Evolutionary conservation across 2,113 vertebrate genomes (phyloP).

Genomic region (Pterocles gutturalis): DNA sequence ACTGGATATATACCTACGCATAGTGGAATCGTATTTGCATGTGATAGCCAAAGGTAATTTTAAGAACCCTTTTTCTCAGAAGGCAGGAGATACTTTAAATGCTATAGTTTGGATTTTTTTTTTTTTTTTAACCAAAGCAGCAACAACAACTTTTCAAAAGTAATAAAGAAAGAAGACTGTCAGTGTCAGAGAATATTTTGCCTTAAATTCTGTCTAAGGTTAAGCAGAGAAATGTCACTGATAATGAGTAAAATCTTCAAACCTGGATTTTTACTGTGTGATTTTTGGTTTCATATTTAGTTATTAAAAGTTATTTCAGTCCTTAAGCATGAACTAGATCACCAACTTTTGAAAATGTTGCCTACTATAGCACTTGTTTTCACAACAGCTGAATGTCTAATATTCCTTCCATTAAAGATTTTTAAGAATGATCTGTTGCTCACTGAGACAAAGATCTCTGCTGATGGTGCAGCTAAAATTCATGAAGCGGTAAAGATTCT

Average conservation of each 20-base stretch:
- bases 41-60: neutral
- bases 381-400: neutral
- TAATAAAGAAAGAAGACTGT: neutral
- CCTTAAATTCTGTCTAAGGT: neutral
- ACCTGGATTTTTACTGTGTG: neutral
- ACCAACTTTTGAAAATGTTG: neutral
- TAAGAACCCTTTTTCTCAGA: neutral
- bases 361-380: neutral
- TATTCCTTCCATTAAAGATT: neutral
- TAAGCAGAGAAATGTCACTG: neutral
- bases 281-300: neutral
- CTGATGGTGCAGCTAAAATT: neutral
- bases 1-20: neutral
- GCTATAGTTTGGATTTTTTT: neutral
- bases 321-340: neutral
- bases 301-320: neutral
- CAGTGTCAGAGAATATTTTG: neutral
- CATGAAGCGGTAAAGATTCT: neutral
- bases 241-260: neutral
- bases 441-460: neutral
- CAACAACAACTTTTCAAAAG: neutral
- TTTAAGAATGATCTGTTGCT: neutral
- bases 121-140: neutral
- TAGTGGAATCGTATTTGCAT: neutral
- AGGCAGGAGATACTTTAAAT: neutral